Percentiles rank a stretch among this genome's conserved stretches.
phyloP scores from a whole-genome alignment of 2,888 invertebrate species.

The Tetragnatha montana region DNA sequence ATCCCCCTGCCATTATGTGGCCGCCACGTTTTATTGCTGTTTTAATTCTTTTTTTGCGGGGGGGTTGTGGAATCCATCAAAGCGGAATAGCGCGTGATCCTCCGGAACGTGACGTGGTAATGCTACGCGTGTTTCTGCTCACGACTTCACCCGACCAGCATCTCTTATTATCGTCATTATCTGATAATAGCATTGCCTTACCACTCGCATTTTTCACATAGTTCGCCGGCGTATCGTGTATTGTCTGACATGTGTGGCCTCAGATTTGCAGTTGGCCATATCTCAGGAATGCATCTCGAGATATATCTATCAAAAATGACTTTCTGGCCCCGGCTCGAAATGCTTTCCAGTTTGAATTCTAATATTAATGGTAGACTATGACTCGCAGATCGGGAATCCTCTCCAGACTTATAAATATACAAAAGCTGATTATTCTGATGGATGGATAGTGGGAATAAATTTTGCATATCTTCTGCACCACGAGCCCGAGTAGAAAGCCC shows the following conservation, averaged over 20 bases:
- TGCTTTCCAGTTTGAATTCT: background rate
- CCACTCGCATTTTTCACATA: constrained; percentile 68
- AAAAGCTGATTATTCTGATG: too few species aligned
- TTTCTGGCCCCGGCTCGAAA: constrained; percentile 7
- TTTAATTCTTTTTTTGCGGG: background rate
- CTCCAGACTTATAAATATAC: too few species aligned
- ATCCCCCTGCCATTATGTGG: constrained; percentile 42
- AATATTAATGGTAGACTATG: background rate
- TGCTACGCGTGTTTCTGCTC: constrained; percentile 50
- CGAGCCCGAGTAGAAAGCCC: too few species aligned
- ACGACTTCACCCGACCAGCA: constrained; percentile 64
- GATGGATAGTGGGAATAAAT: too few species aligned
- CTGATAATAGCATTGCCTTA: constrained; percentile 67
- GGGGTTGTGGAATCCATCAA: background rate
- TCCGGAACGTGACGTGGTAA: constrained; percentile 63
- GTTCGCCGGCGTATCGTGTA: constrained; percentile 53
- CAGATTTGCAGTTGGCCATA: constrained; percentile 64
- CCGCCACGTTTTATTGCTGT: constrained; percentile 2
- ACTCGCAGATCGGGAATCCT: too few species aligned
- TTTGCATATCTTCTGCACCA: too few species aligned
- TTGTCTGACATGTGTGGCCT: constrained; percentile 65
- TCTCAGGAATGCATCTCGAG: constrained; percentile 61
- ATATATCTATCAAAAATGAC: constrained; percentile 42
- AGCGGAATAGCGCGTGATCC: constrained; percentile 65
- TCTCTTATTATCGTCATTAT: constrained; percentile 66